phyloP scores from a whole-genome alignment of 2,113 vertebrate species.

The Antennarius striatus region DNA sequence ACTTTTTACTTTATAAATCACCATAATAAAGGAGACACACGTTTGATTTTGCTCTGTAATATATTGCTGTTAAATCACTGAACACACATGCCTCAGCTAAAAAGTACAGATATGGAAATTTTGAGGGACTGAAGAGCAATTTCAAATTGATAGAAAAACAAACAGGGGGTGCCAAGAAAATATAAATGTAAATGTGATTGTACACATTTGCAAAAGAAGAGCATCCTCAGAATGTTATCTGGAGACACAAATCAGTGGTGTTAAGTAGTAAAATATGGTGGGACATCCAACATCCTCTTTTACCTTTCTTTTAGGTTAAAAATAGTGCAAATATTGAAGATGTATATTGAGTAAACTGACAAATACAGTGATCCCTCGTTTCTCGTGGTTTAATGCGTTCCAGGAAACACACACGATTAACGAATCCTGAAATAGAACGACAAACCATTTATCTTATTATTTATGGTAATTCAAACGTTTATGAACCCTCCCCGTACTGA shows the following conservation, averaged over 20 bases:
- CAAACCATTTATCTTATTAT: too few species aligned
- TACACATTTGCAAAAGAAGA: background rate
- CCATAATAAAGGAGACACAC: constrained; percentile 57
- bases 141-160: constrained; percentile 9
- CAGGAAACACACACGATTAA: too few species aligned
- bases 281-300: too few species aligned
- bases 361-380: too few species aligned
- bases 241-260: background rate
- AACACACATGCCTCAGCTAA: constrained; percentile 31
- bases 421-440: too few species aligned
- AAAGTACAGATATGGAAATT: constrained; percentile 45
- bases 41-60: constrained; percentile 33
- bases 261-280: background rate
- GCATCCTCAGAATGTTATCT: background rate
- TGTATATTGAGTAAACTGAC: too few species aligned
- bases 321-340: too few species aligned
- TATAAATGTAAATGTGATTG: constrained; percentile 23
- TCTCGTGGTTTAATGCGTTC: too few species aligned
- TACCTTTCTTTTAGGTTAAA: too few species aligned
- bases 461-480: too few species aligned
- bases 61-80: constrained; percentile 35
- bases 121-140: constrained; percentile 3
- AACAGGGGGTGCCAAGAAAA: background rate
- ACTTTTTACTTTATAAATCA: constrained; percentile 54
- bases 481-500: too few species aligned